Conservation (phyloP, 2,888 invertebrate species). For the Eupithecia centaureata region DNA sequence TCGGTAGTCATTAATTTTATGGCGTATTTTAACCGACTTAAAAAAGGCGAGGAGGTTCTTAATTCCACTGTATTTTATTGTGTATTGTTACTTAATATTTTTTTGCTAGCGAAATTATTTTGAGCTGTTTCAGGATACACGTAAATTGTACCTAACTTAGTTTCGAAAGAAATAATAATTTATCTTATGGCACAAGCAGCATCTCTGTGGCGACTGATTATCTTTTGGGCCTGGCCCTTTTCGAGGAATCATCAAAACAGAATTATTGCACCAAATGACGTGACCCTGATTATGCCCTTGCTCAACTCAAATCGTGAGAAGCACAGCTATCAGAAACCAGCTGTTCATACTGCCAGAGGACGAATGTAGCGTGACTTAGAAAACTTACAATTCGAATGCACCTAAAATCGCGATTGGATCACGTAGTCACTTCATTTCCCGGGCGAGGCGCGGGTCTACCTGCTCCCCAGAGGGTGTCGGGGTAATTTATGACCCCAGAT, state of each 20-base stretch:
- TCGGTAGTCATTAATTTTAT: no score
- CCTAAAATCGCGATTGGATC: constrained; percentile 82
- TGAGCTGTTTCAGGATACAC: no score
- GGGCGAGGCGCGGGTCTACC: constrained; percentile 58
- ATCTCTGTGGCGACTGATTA: no score
- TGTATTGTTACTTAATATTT: no score
- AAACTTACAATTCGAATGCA: constrained; percentile 72
- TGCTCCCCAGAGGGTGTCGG: constrained; percentile 76
- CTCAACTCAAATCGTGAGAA: constrained; percentile 37
- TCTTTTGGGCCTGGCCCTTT: no score
- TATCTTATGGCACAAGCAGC: no score
- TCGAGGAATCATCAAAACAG: constrained; percentile 4
- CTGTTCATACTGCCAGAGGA: constrained; percentile 41
- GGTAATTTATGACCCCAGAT: constrained; percentile 82
- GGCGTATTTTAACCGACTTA: no score
- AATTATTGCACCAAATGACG: constrained; percentile 23
- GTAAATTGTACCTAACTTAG: no score
- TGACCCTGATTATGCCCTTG: constrained; percentile 26
- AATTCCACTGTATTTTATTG: no score
- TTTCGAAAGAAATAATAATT: no score
- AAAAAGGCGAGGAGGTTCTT: no score
- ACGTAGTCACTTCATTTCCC: constrained; percentile 82
- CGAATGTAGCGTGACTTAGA: constrained; percentile 58
- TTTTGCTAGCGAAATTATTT: no score
- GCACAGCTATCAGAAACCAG: constrained; percentile 37